A percentile compares a stretch with the other conserved stretches of the same genome.
phyloP scores from a whole-genome alignment of 1,140 invertebrate species.

The Agrilus planipennis region DNA sequence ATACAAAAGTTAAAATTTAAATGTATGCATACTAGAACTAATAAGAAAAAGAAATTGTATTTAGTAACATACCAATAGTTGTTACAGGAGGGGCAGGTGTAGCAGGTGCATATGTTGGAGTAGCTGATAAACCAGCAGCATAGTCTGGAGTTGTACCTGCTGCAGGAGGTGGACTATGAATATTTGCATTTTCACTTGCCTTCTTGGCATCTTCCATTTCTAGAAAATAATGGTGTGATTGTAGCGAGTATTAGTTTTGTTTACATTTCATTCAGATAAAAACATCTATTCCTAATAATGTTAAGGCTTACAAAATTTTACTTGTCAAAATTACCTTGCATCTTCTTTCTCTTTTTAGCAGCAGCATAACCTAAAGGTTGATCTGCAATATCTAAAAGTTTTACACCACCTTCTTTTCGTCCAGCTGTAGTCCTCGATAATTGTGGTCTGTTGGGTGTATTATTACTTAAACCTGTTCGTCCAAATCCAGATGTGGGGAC shows the following conservation, averaged over 20 bases:
- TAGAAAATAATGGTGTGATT: too few species aligned
- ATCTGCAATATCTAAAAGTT: constrained; percentile 86
- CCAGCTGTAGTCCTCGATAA: constrained; percentile 39
- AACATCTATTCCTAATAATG: too few species aligned
- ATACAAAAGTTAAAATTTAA: too few species aligned
- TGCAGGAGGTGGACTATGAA: constrained; percentile 34
- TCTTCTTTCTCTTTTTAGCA: constrained; percentile 43
- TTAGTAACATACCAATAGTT: constrained; percentile 17
- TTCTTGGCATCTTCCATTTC: constrained; percentile 74
- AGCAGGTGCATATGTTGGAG: constrained; percentile 34
- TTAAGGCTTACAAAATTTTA: background rate
- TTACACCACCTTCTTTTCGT: constrained; percentile 81
- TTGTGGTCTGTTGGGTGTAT: constrained; percentile 33
- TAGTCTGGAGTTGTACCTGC: constrained; percentile 35
- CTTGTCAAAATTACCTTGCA: constrained; percentile 37
- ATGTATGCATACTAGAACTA: too few species aligned
- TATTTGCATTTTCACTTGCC: constrained; percentile 43
- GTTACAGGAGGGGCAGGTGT: constrained; percentile 26
- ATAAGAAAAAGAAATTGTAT: too few species aligned
- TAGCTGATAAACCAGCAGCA: constrained; percentile 39
- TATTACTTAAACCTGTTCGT: constrained; percentile 43
- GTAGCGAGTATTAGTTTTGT: too few species aligned
- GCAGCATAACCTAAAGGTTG: constrained; percentile 65
- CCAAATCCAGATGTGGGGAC: constrained; percentile 54
- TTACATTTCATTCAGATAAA: too few species aligned